Conservation (phyloP, 2,113 vertebrate genomes). For the Tautogolabrus adspersus region DNA sequence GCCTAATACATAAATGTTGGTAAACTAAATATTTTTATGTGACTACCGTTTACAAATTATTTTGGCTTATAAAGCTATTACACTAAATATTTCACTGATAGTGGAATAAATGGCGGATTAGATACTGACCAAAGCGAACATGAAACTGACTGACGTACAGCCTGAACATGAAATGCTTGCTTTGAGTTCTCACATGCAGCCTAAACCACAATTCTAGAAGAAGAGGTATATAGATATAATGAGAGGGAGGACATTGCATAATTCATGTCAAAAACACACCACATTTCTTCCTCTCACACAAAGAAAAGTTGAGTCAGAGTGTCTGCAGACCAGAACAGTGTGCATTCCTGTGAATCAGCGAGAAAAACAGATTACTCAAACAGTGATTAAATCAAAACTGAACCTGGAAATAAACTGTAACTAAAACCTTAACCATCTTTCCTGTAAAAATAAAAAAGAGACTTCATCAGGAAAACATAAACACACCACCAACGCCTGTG, state of each 20-base stretch:
- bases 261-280: conserved; percentile 9
- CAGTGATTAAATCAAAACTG: not conserved
- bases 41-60: no score
- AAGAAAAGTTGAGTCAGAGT: conserved; percentile 44
- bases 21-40: not conserved
- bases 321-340: conserved; percentile 26
- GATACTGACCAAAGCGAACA: not conserved
- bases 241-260: conserved; percentile 28
- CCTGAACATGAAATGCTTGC: not conserved
- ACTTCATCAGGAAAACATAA: no score
- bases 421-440: not conserved
- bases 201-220: conserved; percentile 44
- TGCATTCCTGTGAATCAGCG: conserved; percentile 15
- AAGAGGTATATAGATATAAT: conserved; percentile 26
- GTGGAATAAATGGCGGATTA: not conserved
- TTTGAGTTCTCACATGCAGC: not conserved
- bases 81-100: not conserved
- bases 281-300: conserved; percentile 46
- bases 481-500: no score
- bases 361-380: conserved; percentile 28
- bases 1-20: not conserved
- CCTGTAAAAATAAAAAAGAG: not conserved
- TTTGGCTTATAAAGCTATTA: not conserved
- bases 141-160: accelerated
- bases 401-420: not conserved